Percentiles rank a stretch among this genome's conserved stretches.
These are phyloP conservation scores for Agrilus planipennis DNA, from an alignment of 1,140 invertebrate genomes.

Conservation along the genomic window DNA sequence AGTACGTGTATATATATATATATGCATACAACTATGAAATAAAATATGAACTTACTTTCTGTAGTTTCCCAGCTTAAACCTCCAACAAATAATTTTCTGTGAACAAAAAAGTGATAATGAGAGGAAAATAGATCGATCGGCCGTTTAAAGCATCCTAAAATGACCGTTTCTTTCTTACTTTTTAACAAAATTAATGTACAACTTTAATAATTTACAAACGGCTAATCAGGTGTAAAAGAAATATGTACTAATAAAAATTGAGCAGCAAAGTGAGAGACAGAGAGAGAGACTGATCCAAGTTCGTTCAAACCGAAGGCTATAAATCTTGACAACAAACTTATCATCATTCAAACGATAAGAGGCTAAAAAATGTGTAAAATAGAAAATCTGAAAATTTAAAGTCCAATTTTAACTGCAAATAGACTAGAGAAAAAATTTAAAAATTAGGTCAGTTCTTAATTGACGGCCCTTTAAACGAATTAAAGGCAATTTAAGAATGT, in stretches of 20 bases:
- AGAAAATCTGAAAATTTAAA: conserved; percentile 26
- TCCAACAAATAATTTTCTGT: conserved; percentile 95
- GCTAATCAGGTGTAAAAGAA: conserved; percentile 7
- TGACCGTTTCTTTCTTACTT: too few relatives aligned
- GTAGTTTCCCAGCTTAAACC: conserved; percentile 95
- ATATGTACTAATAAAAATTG: conserved; percentile 9
- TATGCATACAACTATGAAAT: not conserved
- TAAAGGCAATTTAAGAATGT: conserved; percentile 8
- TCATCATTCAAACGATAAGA: too few relatives aligned
- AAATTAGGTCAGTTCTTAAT: too few relatives aligned
- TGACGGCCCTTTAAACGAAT: too few relatives aligned
- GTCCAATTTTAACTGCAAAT: conserved; percentile 30
- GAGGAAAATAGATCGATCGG: not conserved
- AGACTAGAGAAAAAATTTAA: too few relatives aligned
- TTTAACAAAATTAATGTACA: conserved; percentile 1
- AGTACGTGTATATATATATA: not conserved
- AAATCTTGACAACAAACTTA: too few relatives aligned
- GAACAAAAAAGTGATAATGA: conserved; percentile 40
- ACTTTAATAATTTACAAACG: conserved; percentile 2
- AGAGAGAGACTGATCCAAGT: conserved; percentile 24
- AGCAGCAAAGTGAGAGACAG: conserved; percentile 21
- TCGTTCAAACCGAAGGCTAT: conserved; percentile 32
- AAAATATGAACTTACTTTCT: conserved; percentile 69
- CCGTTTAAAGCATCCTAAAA: conserved; percentile 4
- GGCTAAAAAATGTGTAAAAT: conserved; percentile 32